A percentile compares a stretch with the other conserved stretches of the same genome.
Evolutionary conservation across 1,140 invertebrate genomes (phyloP).

Genomic region (Dreissena rostriformis): DNA sequence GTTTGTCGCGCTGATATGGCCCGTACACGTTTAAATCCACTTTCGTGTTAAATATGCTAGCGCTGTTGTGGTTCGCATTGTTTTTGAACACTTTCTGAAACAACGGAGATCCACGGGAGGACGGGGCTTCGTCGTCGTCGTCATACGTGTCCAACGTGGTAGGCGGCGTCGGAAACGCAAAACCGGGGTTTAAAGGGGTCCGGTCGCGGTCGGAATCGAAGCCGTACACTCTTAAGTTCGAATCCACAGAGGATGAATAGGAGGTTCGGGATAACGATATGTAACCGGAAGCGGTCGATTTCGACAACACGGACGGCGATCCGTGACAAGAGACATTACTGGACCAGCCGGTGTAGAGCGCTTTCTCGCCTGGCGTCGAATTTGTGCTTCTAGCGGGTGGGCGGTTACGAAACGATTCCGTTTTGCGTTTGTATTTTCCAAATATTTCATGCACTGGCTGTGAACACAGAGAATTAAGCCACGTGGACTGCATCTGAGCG

Average conservation of each 20-base stretch:
- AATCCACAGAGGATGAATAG: not conserved
- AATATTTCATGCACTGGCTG: constrained; percentile 54
- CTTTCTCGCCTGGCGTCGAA: constrained; percentile 48
- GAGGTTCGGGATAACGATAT: not conserved
- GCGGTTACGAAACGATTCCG: not conserved
- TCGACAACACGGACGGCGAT: constrained; percentile 10
- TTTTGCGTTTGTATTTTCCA: constrained; percentile 49
- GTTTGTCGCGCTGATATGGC: constrained; percentile 46
- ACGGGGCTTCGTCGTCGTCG: constrained; percentile 9
- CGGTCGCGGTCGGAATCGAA: constrained; percentile 21
- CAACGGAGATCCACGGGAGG: constrained; percentile 15
- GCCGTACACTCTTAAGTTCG: constrained; percentile 13
- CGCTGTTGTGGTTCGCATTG: constrained; percentile 11
- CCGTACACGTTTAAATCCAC: constrained; percentile 4
- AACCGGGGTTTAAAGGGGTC: not conserved
- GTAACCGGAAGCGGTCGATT: not conserved
- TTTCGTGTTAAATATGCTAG: not conserved
- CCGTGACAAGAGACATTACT: constrained; percentile 37
- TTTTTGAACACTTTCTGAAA: constrained; percentile 47
- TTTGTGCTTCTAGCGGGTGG: not conserved
- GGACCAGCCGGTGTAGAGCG: constrained; percentile 34
- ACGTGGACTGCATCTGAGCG: constrained; percentile 34
- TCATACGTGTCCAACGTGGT: not conserved
- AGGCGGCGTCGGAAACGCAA: constrained; percentile 24
- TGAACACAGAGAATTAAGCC: constrained; percentile 40